Base-by-base conservation (phyloP, 2,888 invertebrate species). In the Hoplodrina blanda region DNA sequence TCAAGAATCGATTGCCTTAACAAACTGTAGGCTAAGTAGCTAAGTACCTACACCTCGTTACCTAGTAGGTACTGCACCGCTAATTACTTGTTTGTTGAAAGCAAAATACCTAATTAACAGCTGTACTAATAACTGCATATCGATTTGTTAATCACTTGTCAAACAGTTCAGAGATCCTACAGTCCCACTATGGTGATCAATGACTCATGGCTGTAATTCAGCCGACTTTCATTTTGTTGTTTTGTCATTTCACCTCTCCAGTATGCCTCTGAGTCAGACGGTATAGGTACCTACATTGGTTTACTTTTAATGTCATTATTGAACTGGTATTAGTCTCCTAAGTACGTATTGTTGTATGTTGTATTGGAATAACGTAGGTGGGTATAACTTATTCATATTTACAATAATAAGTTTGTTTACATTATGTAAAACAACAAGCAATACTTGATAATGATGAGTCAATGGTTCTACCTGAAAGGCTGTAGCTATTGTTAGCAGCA, bases 41-140 rank as follows among this genome's bases (percentile, higher is more conserved):
- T 67, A 49, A 70, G 66, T 74, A 73, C 66, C 70, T 81, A 71
- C 54, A 70, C 57, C 41, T 72, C 73, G 74, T 77, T 82, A 85
- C 83, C 81, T 84, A 80, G 73, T 76, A 33, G 7, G 7, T 41
- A 69, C 59, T 77, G 77, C 69, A 83, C 74, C 85, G 78, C 90
- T 93, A 93, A 94, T 92, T 85, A 90, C 85, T 91, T 93, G 91
- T 94, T 94, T 93, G 85, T 80, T 70, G 73, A 57, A 84, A 81
- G 87, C 85, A 83, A 89, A 87, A 88, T 89, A n/a, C n/a, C n/a
- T 85, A 88, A 88, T 89, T 85, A 88, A 88, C 85, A 78, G 83
- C 75, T 83, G 78, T 82, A 81, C 83, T 85, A 90, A 73, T 71
- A 68, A 70, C 57, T 80, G 73, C 72, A 73, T 79, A 73, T 78